Conservation (phyloP, 1,140 invertebrate species). For the Aphelinus certus region DNA sequence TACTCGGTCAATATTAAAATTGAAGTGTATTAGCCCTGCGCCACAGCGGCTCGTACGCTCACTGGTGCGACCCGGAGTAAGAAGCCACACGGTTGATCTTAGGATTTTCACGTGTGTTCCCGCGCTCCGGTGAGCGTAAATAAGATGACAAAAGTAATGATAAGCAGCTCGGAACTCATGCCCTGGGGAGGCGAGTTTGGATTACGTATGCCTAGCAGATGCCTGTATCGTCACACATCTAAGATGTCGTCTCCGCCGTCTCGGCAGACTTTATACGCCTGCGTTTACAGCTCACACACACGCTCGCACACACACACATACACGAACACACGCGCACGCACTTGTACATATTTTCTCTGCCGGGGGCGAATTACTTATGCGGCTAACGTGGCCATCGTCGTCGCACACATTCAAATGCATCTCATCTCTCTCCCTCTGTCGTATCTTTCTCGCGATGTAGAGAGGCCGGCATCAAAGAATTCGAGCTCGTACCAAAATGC, state of each 20-base stretch:
- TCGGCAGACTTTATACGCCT: neutral
- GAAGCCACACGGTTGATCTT: no score
- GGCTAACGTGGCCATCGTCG: neutral
- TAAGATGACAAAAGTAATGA: neutral
- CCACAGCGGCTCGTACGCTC: no score
- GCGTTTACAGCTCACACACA: neutral
- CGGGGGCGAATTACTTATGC: slow-evolving; percentile 23
- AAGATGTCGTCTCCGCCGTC: neutral
- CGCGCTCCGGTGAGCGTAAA: neutral
- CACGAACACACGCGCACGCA: neutral
- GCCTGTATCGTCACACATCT: neutral
- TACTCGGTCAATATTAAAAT: no score
- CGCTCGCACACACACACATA: neutral
- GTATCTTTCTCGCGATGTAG: no score
- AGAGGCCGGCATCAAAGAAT: slow-evolving; percentile 14
- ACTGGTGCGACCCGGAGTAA: no score
- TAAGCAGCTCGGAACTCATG: neutral
- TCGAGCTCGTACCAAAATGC: slow-evolving; percentile 4
- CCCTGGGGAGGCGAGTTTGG: neutral
- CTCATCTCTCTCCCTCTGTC: neutral
- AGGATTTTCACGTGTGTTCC: neutral
- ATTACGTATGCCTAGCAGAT: neutral
- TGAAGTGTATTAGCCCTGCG: no score
- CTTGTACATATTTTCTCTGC: neutral
- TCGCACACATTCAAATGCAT: slow-evolving; percentile 18